Conservation (phyloP, 2,888 invertebrate genomes). For the Tenthredo notha region DNA sequence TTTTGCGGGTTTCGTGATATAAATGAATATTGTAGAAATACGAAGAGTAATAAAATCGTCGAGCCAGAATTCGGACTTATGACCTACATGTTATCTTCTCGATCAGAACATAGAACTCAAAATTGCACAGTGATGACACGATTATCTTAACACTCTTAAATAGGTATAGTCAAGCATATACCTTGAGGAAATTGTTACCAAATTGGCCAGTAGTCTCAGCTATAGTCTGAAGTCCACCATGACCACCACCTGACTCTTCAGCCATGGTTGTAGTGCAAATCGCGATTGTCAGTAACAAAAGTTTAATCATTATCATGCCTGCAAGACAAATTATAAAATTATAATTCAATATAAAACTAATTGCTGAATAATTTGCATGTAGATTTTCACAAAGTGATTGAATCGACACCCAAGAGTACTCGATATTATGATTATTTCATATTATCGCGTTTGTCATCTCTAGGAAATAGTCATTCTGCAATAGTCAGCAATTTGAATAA, state of each 20-base stretch:
- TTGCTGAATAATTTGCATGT: neutral
- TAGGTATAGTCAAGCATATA: neutral
- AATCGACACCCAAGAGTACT: neutral
- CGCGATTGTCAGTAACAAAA: neutral
- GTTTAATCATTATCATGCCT: neutral
- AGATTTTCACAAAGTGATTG: neutral
- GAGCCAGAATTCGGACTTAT: neutral
- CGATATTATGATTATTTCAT: neutral
- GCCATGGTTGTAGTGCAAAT: neutral
- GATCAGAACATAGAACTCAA: neutral
- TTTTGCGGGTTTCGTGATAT: neutral
- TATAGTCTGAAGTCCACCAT: neutral
- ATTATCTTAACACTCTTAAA: neutral
- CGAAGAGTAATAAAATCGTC: neutral
- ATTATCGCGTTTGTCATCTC: neutral
- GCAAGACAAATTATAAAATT: neutral
- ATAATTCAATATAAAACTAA: neutral
- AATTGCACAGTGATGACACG: neutral
- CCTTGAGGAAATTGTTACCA: slow-evolving; percentile 15
- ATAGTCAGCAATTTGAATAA: neutral
- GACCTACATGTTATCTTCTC: neutral
- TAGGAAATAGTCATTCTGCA: neutral
- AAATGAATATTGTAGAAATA: neutral
- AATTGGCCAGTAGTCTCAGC: slow-evolving; percentile 13
- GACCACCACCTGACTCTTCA: neutral